Evolutionary conservation across 2,797 vertebrate species (phyloP).

Genomic region (Microtus agrestis): DNA sequence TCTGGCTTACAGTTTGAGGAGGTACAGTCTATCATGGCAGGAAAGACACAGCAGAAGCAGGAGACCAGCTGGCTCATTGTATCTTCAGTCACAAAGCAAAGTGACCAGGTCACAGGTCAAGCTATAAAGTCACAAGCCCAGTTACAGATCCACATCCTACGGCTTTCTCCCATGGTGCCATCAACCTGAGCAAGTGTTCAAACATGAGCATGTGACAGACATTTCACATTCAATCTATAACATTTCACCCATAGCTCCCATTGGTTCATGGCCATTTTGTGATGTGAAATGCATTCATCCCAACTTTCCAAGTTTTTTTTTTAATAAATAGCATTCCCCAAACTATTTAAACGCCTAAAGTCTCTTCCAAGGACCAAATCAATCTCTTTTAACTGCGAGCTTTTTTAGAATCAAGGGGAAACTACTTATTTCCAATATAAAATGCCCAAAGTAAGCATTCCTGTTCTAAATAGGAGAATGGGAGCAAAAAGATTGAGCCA

Average conservation of each 20-base stretch:
- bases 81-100: neutral
- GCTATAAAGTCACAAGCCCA: neutral
- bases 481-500: neutral
- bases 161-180: neutral
- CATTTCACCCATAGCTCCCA: no score
- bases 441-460: neutral
- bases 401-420: no score
- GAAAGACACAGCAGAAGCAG: neutral
- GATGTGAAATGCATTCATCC: neutral
- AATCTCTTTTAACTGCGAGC: neutral
- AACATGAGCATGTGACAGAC: neutral
- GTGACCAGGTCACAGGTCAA: no score
- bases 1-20: neutral
- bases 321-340: neutral
- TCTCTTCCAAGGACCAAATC: neutral
- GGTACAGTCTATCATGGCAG: neutral
- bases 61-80: neutral
- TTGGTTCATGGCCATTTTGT: neutral
- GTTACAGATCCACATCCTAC: neutral
- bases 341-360: neutral
- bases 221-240: neutral
- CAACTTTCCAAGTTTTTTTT: neutral
- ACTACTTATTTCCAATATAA: neutral
- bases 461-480: neutral
- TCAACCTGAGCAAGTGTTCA: neutral